A percentile compares a stretch with the other conserved stretches of the same genome.
phyloP scores from a whole-genome alignment of 2,888 invertebrate genomes.

The Pardosa pseudoannulata region DNA sequence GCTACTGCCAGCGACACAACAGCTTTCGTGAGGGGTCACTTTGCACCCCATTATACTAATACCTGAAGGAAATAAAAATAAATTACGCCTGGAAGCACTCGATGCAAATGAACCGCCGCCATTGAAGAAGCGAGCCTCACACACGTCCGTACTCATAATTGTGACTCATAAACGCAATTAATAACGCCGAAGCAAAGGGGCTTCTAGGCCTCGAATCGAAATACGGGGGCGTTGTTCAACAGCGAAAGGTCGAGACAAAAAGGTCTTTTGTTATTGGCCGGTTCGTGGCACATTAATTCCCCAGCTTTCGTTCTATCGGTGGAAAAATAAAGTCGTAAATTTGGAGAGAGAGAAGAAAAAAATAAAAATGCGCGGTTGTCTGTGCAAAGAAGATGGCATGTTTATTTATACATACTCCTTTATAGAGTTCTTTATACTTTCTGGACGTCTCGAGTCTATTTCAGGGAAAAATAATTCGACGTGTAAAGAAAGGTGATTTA shows the following conservation, averaged over 20 bases:
- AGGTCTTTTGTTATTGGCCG: constrained; percentile 21
- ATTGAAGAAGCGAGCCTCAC: no score
- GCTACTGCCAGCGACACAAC: no score
- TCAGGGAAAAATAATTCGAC: not conserved
- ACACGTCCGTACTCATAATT: not conserved
- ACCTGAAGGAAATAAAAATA: not conserved
- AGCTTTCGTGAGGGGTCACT: no score
- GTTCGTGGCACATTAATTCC: constrained; percentile 14
- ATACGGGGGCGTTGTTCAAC: not conserved
- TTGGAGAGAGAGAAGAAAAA: no score
- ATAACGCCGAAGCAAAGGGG: not conserved
- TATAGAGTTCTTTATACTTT: not conserved
- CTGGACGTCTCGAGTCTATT: not conserved
- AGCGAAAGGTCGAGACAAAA: not conserved
- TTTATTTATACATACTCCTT: constrained; percentile 28
- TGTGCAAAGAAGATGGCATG: constrained; percentile 32
- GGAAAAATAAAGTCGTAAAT: constrained; percentile 49
- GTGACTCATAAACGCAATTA: constrained; percentile 15
- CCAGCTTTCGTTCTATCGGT: constrained; percentile 13
- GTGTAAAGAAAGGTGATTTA: not conserved
- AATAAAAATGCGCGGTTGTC: constrained; percentile 44
- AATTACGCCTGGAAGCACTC: not conserved
- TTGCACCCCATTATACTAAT: no score
- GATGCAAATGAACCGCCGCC: not conserved
- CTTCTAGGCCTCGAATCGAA: not conserved